A percentile compares a stretch with the other conserved stretches of the same genome.
Evolutionary conservation across 2,797 vertebrate genomes (phyloP).

Genomic region (Pseudochirops cupreus): DNA sequence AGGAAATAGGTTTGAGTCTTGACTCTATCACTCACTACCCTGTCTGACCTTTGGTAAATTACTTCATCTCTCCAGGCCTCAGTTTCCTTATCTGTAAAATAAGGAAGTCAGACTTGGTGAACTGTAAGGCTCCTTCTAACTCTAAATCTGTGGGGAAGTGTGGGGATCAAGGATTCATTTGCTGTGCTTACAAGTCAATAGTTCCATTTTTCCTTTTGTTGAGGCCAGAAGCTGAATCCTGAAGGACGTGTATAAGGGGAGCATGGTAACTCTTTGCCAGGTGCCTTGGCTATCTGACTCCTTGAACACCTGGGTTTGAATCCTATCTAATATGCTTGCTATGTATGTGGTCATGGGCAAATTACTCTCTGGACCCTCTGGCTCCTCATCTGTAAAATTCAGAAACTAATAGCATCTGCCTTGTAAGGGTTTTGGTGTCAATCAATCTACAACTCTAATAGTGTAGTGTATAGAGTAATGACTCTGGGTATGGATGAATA

Average conservation of each 20-base stretch:
- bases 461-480: not conserved
- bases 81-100: not conserved
- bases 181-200: not conserved
- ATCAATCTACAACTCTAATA: not conserved
- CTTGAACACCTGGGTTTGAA: not conserved
- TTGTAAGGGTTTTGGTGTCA: not conserved
- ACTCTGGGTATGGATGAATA: not conserved
- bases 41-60: not conserved
- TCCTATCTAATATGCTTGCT: not conserved
- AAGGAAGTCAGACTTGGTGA: not conserved
- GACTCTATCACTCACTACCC: not conserved
- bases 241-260: not conserved
- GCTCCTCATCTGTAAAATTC: not conserved
- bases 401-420: not conserved
- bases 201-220: not conserved
- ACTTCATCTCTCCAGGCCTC: not conserved
- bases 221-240: not conserved
- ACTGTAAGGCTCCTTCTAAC: not conserved
- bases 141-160: not conserved
- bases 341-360: not conserved
- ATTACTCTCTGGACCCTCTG: not conserved
- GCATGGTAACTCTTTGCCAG: not conserved
- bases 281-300: not conserved
- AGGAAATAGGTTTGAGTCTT: not conserved
- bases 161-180: not conserved